Base-by-base conservation (phyloP, 2,888 invertebrate genomes). In the Amiota mariae region DNA sequence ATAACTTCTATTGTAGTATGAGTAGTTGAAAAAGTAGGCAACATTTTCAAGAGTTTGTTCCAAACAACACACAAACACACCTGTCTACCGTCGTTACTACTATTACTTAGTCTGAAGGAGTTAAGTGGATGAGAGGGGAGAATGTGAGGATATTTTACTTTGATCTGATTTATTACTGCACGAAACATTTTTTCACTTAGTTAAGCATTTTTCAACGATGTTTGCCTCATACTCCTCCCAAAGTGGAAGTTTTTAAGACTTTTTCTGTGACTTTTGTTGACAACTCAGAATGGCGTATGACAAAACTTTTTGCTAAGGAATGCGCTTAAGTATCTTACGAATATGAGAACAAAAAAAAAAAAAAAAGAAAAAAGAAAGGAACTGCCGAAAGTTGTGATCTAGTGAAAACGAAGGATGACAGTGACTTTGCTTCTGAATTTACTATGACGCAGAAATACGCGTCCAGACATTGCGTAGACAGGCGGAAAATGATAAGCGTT, bases 231-330 rank as follows among this genome's bases (percentile, higher is more conserved):
- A 46, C 46, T 61, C 20, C 47, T 57, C 49, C 59, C 20, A n/a
- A 59, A 20, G 10, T 70, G 78, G 76, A 85, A 85, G 86, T 83
- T 83, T 85, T 78, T 85, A 86, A 85, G 83, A 84, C 85, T 84
- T 81, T 82, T 57, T 78, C 76, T 78, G 79, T 80, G 84, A 86
- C 85, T 85, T 79, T 78, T 79, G 86, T 77, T 86, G 86, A 86
- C 86, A 82, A 79, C 78, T 81, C 80, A 36, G 36, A 36, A 77
- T 77, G 78, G 72, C 67, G 78, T 36, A 36, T 36, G 36, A 36
- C 36, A 36, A 36, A 49, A 59, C 59, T 59, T 59, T 56, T 59
- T 59, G 24, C 56, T 15, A 36, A 36, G 36, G 36, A 36, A 36
- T 51, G 54, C 54, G 12, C n/a, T 51, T n/a, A 51, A n/a, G 54